Evolutionary conservation across 2,888 invertebrate genomes (phyloP).

Genomic region (Eilema griseolum): DNA sequence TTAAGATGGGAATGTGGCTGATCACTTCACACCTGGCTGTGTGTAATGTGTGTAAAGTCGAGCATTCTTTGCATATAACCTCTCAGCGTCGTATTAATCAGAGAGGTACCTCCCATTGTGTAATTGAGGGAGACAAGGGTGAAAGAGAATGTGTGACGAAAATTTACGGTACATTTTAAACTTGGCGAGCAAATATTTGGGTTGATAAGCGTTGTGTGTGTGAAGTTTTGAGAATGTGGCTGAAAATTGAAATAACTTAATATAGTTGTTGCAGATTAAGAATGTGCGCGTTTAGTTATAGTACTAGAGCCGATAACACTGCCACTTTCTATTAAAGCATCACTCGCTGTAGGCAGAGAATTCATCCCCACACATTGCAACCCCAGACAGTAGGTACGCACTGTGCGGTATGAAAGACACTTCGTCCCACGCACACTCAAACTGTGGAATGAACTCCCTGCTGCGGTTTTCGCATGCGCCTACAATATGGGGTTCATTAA

Average conservation of each 20-base stretch:
- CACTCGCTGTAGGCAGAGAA: too few species aligned
- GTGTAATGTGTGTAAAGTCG: slow-evolving; percentile 8
- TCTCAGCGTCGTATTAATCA: slow-evolving; percentile 18
- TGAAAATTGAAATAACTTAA: background rate
- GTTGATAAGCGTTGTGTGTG: background rate
- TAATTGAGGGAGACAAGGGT: slow-evolving; percentile 14
- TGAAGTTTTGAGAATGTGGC: background rate
- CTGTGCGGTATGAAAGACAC: too few species aligned
- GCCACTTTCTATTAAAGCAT: too few species aligned
- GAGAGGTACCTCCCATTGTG: slow-evolving; percentile 14
- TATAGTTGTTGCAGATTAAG: too few species aligned
- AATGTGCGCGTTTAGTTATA: too few species aligned
- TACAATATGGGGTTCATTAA: too few species aligned
- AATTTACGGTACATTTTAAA: slow-evolving; percentile 14
- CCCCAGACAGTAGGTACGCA: too few species aligned
- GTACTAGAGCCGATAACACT: too few species aligned
- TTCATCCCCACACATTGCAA: too few species aligned
- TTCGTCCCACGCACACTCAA: too few species aligned
- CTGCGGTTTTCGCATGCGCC: too few species aligned
- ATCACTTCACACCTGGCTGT: slow-evolving; percentile 10
- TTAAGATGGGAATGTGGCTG: slow-evolving; percentile 35
- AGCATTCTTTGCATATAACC: slow-evolving; percentile 18
- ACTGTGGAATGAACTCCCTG: too few species aligned
- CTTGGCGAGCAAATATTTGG: background rate
- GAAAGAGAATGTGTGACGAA: slow-evolving; percentile 11